These are phyloP conservation scores for Hyposmocoma kahamanoa DNA, from an alignment of 1,140 invertebrate genomes.

Conservation along the genomic window DNA sequence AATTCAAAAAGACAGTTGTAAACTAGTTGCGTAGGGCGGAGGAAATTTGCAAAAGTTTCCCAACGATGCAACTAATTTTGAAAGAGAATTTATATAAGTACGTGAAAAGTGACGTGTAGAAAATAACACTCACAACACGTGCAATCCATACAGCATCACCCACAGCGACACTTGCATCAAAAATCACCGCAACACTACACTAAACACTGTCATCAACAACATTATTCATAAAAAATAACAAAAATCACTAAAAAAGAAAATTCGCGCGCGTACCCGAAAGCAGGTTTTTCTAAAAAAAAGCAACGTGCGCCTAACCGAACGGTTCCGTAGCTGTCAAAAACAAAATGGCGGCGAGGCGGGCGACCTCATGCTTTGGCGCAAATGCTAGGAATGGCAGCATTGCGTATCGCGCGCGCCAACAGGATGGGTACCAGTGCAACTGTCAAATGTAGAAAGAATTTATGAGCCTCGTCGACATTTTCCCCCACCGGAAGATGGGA, in stretches of 20 bases:
- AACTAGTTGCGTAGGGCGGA: too few species aligned
- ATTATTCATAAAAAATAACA: too few species aligned
- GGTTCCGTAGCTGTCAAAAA: constrained; percentile 2
- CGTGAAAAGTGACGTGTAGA: too few species aligned
- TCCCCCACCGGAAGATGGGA: constrained; percentile 25
- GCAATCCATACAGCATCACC: background rate
- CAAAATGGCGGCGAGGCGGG: constrained; percentile 39
- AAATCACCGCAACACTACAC: constrained; percentile 1
- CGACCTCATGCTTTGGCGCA: constrained; percentile 49
- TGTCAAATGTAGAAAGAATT: constrained; percentile 41
- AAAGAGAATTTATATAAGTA: too few species aligned
- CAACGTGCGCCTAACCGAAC: constrained; percentile 16
- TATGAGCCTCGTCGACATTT: constrained; percentile 22
- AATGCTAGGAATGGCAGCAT: constrained; percentile 35
- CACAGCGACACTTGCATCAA: constrained; percentile 3
- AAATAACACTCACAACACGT: background rate
- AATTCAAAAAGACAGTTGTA: too few species aligned
- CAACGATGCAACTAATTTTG: too few species aligned
- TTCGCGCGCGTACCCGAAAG: too few species aligned
- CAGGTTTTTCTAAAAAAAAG: too few species aligned
- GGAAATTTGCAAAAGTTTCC: too few species aligned
- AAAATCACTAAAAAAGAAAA: too few species aligned
- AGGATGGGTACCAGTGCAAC: too few species aligned
- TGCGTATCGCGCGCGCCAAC: constrained; percentile 36
- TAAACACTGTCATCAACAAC: background rate